Evolutionary conservation across 2,113 vertebrate species (phyloP).

Genomic region (Corythaeola cristata): DNA sequence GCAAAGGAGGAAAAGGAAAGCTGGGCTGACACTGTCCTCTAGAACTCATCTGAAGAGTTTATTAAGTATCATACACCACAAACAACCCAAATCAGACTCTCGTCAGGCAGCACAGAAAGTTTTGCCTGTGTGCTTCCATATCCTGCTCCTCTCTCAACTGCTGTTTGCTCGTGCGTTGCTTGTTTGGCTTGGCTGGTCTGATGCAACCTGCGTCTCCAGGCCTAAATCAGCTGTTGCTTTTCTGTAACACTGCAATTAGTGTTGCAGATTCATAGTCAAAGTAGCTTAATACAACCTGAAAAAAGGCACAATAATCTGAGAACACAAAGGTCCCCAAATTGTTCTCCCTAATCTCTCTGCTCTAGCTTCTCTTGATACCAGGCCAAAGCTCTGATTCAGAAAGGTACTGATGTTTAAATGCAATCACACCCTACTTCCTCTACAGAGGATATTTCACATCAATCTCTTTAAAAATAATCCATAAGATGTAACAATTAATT

Average conservation of each 20-base stretch:
- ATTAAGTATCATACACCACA: not conserved
- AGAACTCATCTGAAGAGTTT: not conserved
- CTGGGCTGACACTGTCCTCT: rapidly evolving
- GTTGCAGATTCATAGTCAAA: not conserved
- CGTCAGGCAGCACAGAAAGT: not conserved
- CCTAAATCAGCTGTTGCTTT: not conserved
- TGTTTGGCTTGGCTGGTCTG: not conserved
- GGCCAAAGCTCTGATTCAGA: not conserved
- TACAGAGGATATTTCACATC: not conserved
- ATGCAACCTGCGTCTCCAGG: not conserved
- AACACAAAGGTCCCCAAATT: not conserved
- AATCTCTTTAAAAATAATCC: not conserved
- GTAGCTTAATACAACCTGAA: not conserved
- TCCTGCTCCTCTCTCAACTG: not conserved
- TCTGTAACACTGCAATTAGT: not conserved
- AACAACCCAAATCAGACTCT: not conserved
- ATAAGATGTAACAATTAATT: not conserved
- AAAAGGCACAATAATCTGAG: not conserved
- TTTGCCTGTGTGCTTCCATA: not conserved
- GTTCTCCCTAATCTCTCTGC: not conserved
- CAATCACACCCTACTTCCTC: not conserved
- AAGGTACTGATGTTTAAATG: not conserved
- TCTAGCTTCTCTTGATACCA: not conserved
- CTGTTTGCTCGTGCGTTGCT: not conserved
- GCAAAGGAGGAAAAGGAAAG: not conserved